Evolutionary conservation across 2,888 invertebrate species (phyloP), one percentile per base, ranked within the genome.

Genomic region (Mesoligia furuncula): DNA sequence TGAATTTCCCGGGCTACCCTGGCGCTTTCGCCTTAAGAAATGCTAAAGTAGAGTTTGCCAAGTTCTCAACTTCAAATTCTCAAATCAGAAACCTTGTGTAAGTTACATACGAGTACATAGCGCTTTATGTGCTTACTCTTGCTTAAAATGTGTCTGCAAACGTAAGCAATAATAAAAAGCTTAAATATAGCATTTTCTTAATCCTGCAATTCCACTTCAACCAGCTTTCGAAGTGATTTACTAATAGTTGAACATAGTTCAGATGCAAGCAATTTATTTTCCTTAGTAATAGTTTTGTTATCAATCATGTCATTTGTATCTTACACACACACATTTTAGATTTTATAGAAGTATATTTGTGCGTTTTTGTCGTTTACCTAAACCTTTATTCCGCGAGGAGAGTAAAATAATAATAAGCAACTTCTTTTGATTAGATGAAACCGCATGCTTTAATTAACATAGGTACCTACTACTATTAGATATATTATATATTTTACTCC

Each of bases 231-330:
- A 72, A 69, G 36, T 54, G 31, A 54, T 71, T 75, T 42, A 64
- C 67, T 67, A 48, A 65, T 77, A 78, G 74, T 77, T 70, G 61
- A 62, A 64, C 75, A 81, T 77, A 77, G 80, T 85, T 85, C 83
- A 68, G 74, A 85, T 84, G 70, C 80, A 77, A 74, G 54, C 54
- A 72, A 64, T 68, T 54, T 76, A 42, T 76, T 66, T 71, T 68
- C 31, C 45, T 24, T 77, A 73, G 45, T 59, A 62, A 62, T 65
- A 65, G 84, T 70, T 77, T 74, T 36, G 20, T 27, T 51, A 39
- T 70, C 51, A 6, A 42, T 72, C n/a, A 77, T 70, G 71, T 39
- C 61, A 68, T 77, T 67, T 61, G n/a, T 62, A 57, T 62, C 71
- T 57, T 65, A 39, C 51, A 51, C 65, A 67, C 65, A 67, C 42